Percentiles rank a stretch among this genome's conserved stretches.
These are phyloP conservation scores for Mechanitis messenoides DNA, from an alignment of 2,888 invertebrate species.

Conservation along the genomic window DNA sequence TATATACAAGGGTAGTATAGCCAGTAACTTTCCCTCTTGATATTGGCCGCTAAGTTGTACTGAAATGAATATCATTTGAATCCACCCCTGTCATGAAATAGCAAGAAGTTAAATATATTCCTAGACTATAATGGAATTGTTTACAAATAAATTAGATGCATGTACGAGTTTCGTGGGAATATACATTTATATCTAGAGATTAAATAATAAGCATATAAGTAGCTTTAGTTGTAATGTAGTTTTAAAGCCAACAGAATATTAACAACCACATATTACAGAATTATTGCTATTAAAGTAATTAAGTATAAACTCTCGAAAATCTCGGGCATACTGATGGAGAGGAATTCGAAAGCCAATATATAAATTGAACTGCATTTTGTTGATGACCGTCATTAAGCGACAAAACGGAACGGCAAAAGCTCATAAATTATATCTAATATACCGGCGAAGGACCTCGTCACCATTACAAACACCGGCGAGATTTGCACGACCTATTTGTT, in stretches of 20 bases:
- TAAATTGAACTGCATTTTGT: slow-evolving; percentile 50
- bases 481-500: slow-evolving; percentile 54
- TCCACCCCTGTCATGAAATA: slow-evolving; percentile 67
- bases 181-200: no score
- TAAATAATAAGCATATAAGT: no score
- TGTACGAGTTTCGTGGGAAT: no score
- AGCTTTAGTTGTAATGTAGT: no score
- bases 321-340: not conserved
- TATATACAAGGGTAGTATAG: slow-evolving; percentile 59
- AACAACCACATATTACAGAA: not conserved
- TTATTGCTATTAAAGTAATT: not conserved
- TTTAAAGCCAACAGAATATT: no score
- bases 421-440: slow-evolving; percentile 55
- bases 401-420: slow-evolving; percentile 40
- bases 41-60: slow-evolving; percentile 72
- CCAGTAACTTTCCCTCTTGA: slow-evolving; percentile 73
- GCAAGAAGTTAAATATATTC: slow-evolving; percentile 32
- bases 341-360: slow-evolving; percentile 38
- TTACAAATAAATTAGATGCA: no score
- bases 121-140: no score
- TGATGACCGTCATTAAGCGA: slow-evolving; percentile 45
- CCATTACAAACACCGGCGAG: slow-evolving; percentile 39
- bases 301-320: not conserved
- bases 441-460: slow-evolving; percentile 36
- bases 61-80: slow-evolving; percentile 74